Conservation (phyloP, 2,113 vertebrate species). For the Pedionomus torquatus region DNA sequence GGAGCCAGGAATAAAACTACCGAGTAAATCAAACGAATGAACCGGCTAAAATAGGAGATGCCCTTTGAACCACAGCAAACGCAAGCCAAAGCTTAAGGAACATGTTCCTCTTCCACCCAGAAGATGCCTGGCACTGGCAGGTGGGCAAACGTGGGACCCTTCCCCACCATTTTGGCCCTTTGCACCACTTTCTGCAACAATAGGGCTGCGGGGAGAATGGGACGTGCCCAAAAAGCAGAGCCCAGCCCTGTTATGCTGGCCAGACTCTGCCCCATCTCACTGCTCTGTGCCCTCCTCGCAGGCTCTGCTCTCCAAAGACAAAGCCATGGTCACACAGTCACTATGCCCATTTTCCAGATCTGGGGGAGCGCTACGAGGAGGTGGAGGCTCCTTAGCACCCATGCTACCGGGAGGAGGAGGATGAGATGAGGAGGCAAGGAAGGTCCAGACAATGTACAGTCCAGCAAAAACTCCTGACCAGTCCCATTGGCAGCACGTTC, state of each 20-base stretch:
- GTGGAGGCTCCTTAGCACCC: not conserved
- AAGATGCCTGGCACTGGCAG: not conserved
- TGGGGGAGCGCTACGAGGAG: not conserved
- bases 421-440: not conserved
- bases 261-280: not conserved
- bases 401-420: not conserved
- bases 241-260: not conserved
- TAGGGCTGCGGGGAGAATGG: not conserved
- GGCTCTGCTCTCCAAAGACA: not conserved
- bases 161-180: not conserved
- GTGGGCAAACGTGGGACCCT: accelerated
- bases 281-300: not conserved
- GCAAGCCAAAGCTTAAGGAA: not conserved
- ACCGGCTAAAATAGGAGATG: not conserved
- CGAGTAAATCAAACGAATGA: not conserved
- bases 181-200: not conserved
- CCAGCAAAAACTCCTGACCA: not conserved
- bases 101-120: not conserved
- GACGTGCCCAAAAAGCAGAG: not conserved
- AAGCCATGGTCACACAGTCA: conserved; percentile 45
- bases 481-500: not conserved
- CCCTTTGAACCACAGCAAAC: not conserved
- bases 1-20: not conserved
- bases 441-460: not conserved
- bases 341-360: not conserved